Base-by-base conservation (phyloP, 2,888 invertebrate genomes). In the Ochlodes sylvanus region DNA sequence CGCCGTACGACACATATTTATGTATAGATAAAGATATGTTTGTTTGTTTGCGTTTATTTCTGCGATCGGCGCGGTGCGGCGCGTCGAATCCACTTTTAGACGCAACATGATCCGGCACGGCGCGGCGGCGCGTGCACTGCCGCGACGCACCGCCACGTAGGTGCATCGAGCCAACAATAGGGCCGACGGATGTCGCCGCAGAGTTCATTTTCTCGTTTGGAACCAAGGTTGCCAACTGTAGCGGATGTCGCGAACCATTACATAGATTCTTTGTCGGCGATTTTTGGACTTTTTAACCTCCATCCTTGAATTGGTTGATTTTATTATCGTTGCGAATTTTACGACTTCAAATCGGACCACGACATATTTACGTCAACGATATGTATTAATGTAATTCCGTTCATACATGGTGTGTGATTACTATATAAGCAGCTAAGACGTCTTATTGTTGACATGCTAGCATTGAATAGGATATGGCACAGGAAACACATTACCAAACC, bases 1-100 rank as follows among this genome's bases (percentile, higher is more conserved):
- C 60, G 17, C 61, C 27, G 50, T 50, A 55, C 63, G 54, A 55
- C 63, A 64, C 56, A 21, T 15, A 71, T 69, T 70, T 69, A 69
- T 71, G 63, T 62, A 27, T 71, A 70, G 64, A 68, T 62, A 27
- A 70, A 70, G 64, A 68, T 70, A 61, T 79, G 74, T 75, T 82
- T 83, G 82, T 82, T 85, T 86, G 79, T 86, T 87, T 88, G 84
- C 82, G 83, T 87, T 88, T 88, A 86, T 88, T 88, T 90, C 79
- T 87, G 88, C 83, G 77, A 83, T 83, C 81, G 83, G 78, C 80
- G 82, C 81, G 83, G 77, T 80, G 81, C 80, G 83, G 54, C 63
- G 76, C 82, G 82, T 77, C 79, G 81, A 76, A 82, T 86, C 87
- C 86, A 79, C 83, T 85, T 91, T 88, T 92, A 92, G 90, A 82